phyloP scores from a whole-genome alignment of 2,797 vertebrate genomes.

The Gymnoscopelus braueri region DNA sequence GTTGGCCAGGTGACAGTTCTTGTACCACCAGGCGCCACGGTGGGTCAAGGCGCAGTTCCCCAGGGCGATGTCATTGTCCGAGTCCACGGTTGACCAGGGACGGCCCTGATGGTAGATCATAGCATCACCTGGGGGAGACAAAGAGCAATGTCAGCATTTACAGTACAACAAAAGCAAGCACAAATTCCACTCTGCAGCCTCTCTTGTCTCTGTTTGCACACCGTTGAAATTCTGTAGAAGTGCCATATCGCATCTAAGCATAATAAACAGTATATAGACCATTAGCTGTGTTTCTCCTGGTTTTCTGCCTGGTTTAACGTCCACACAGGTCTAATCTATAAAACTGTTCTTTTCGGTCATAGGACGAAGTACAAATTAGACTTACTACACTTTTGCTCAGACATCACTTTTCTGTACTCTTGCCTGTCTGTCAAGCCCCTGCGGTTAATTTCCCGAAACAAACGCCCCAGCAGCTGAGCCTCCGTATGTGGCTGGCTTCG shows the following conservation, averaged over 20 bases:
- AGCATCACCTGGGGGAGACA: slow-evolving; percentile 83
- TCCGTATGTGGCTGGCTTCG: background rate
- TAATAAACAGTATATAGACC: too few relatives aligned
- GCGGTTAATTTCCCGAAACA: slow-evolving; percentile 34
- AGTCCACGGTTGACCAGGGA: slow-evolving; percentile 87
- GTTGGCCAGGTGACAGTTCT: slow-evolving; percentile 92
- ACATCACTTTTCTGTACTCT: background rate
- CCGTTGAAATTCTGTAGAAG: too few relatives aligned
- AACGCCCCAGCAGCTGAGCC: slow-evolving; percentile 30
- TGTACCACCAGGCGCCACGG: slow-evolving; percentile 89
- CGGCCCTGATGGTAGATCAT: slow-evolving; percentile 89
- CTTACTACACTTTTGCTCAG: background rate
- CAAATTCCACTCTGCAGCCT: too few relatives aligned
- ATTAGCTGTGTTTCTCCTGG: too few relatives aligned
- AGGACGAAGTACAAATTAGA: too few relatives aligned
- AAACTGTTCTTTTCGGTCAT: too few relatives aligned
- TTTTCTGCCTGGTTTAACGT: too few relatives aligned
- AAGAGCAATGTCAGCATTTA: background rate
- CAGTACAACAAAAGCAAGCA: background rate
- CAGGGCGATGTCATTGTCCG: slow-evolving; percentile 89
- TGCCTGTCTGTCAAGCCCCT: slow-evolving; percentile 18
- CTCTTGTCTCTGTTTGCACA: too few relatives aligned
- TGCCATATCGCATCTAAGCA: too few relatives aligned
- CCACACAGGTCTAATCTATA: too few relatives aligned
- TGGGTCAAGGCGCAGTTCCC: slow-evolving; percentile 89